Base-by-base conservation (phyloP, 2,888 invertebrate genomes). In the Muscina levida region DNA sequence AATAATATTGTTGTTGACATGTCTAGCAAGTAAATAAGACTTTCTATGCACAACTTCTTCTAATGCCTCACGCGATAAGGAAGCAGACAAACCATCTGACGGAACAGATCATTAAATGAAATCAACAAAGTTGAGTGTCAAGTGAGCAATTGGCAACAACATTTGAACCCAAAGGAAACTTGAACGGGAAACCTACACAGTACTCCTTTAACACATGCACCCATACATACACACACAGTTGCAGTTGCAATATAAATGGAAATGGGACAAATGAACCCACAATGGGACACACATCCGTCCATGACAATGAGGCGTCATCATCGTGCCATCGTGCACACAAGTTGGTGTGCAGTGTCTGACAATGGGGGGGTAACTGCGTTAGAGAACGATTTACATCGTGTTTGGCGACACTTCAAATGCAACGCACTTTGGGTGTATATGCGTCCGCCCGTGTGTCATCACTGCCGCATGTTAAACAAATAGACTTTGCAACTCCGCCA, bases 361-460 rank as follows among this genome's bases (percentile, higher is more conserved):
- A n/a, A n/a, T n/a, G n/a, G 31, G 31, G 31, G 3, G 31, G 3
- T 31, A 8, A 31, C 31, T 3, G 8, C 31, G 8, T 5, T 31
- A 8, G 31, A 3, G 31, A 31, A 31, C 31, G 31, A 3, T 31
- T 31, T 31, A 59, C 24, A 51, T 65, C 22, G 17, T 67, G 59
- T 59, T 72, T 74, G 75, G 37, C 67, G 75, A 72, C 66, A 72
- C 75, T 79, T 71, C 11, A 67, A 71, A 79, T 71, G 10, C 22
- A 51, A 26, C 53, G 31, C 56, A 46, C 26, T 11, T n/a, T n/a
- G n/a, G n/a, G n/a, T 62, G 17, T 19, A 39, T 62, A 44, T 46
- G 26, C n/a, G 66, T 48, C 48, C 44, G 37, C 19, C 19, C 42
- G 53, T 17, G 11, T 22, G 53, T 15, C 67, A 8, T 17, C 31